Evolutionary conservation across 2,113 vertebrate genomes (phyloP).

Genomic region (Acrocephalus kingi): DNA sequence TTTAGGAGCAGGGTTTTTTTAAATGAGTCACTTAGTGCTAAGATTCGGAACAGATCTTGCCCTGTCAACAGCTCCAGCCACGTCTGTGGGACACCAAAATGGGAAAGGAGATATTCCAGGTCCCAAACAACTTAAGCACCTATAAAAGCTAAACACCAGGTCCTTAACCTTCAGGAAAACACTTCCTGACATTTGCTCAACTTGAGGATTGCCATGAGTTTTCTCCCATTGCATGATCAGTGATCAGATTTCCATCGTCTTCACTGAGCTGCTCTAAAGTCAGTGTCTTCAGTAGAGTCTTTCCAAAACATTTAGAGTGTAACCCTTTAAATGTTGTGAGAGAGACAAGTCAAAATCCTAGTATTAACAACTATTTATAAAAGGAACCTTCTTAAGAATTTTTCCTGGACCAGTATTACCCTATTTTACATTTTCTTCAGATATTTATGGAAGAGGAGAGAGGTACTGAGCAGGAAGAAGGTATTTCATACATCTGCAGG

Average conservation of each 20-base stretch:
- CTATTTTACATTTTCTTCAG: background rate
- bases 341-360: background rate
- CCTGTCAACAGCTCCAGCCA: background rate
- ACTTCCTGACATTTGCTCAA: background rate
- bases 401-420: background rate
- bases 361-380: background rate
- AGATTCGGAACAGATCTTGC: background rate
- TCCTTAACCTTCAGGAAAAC: background rate
- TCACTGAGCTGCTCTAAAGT: background rate
- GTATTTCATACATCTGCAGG: background rate
- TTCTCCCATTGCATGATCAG: background rate
- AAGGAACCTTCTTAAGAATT: background rate
- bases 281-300: background rate
- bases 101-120: background rate
- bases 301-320: background rate
- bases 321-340: background rate
- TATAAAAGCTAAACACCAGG: background rate
- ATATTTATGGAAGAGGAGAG: background rate
- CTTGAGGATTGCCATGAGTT: background rate
- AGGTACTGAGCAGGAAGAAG: background rate
- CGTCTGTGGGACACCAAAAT: fast-evolving
- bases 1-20: background rate
- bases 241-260: background rate
- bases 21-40: background rate
- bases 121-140: background rate